Evolutionary conservation across 2,113 vertebrate species (phyloP).

Genomic region (Globicephala melas): DNA sequence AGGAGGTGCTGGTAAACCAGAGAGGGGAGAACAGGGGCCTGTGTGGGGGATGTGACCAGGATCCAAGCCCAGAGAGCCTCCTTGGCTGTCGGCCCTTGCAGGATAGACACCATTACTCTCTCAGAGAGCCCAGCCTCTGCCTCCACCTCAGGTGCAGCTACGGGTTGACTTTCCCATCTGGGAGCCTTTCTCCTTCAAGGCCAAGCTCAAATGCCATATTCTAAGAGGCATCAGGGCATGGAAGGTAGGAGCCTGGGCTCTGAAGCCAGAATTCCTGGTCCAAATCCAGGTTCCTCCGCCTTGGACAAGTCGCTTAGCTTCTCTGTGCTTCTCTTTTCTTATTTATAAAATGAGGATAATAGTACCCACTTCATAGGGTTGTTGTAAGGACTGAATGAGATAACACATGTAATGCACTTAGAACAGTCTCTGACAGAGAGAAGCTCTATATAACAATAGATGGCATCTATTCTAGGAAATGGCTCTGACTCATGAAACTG

Average conservation of each 20-base stretch:
- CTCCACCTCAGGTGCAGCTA: neutral
- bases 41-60: neutral
- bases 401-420: too few species aligned
- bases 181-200: neutral
- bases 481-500: too few species aligned
- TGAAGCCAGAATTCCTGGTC: neutral
- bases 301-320: neutral
- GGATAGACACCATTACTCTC: too few species aligned
- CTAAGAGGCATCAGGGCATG: neutral
- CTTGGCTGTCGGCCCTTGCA: accelerated
- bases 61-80: neutral
- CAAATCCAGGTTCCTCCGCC: neutral
- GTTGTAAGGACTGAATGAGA: too few species aligned
- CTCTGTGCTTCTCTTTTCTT: too few species aligned
- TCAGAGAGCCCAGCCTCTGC: neutral
- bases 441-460: too few species aligned
- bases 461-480: too few species aligned
- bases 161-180: too few species aligned
- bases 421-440: too few species aligned
- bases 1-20: neutral
- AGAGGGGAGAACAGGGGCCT: neutral
- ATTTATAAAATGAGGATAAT: too few species aligned
- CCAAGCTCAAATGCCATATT: neutral
- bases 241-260: neutral
- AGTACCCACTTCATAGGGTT: too few species aligned